Conservation (phyloP, 1,140 invertebrate species). For the Drosophila nebulosa region DNA sequence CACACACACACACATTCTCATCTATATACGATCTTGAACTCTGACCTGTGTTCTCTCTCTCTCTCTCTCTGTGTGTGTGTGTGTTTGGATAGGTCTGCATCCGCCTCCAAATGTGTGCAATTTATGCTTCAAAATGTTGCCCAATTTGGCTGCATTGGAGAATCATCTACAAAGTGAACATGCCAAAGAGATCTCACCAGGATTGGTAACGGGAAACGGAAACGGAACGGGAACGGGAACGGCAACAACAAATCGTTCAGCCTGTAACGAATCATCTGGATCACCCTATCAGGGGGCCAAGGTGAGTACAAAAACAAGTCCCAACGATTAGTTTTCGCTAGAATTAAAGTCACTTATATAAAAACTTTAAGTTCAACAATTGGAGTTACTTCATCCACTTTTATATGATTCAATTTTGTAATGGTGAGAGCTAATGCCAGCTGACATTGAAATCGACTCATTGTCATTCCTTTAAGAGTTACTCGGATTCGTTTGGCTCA, state of each 20-base stretch:
- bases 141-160: slow-evolving; percentile 97
- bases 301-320: slow-evolving; percentile 49
- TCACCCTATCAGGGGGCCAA: slow-evolving; percentile 55
- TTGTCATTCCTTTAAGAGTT: slow-evolving; percentile 2
- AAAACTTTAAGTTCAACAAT: slow-evolving; percentile 3
- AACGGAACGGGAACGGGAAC: slow-evolving; percentile 2
- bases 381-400: slow-evolving; percentile 24
- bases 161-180: slow-evolving; percentile 91
- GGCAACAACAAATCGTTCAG: slow-evolving; percentile 32
- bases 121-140: slow-evolving; percentile 99
- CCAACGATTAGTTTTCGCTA: not conserved
- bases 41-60: too few relatives aligned
- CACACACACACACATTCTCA: too few relatives aligned
- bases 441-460: slow-evolving; percentile 22
- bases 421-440: slow-evolving; percentile 51
- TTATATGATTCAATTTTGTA: not conserved
- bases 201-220: slow-evolving; percentile 9
- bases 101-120: slow-evolving; percentile 89
- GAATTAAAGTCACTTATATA: slow-evolving; percentile 8
- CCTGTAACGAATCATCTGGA: slow-evolving; percentile 32
- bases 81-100: slow-evolving; percentile 54
- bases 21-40: slow-evolving; percentile 1
- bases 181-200: slow-evolving; percentile 67
- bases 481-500: slow-evolving; percentile 44
- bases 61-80: too few relatives aligned